phyloP scores from a whole-genome alignment of 2,113 vertebrate species.

The Proterorhinus semilunaris region DNA sequence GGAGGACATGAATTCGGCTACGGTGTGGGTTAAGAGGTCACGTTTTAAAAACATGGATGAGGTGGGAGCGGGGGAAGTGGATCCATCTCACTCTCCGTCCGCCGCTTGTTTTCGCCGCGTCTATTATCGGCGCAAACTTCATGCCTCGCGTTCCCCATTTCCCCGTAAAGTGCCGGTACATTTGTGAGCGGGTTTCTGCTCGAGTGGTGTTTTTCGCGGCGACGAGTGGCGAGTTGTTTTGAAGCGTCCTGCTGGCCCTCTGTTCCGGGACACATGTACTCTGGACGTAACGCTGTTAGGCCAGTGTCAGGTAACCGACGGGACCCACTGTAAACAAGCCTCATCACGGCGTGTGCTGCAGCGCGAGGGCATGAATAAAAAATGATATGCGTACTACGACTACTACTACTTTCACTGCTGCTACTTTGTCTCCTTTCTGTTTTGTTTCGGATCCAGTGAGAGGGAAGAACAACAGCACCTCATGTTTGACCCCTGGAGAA shows the following conservation, averaged over 20 bases:
- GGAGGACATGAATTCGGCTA: too few relatives aligned
- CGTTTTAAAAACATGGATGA: too few relatives aligned
- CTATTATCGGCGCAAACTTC: too few relatives aligned
- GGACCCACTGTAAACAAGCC: conserved; percentile 74
- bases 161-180: conserved; percentile 20
- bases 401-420: background rate
- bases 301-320: conserved; percentile 73
- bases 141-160: background rate
- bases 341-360: conserved; percentile 48
- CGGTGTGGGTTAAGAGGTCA: too few relatives aligned
- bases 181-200: conserved; percentile 32
- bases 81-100: too few relatives aligned
- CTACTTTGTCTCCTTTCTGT: background rate
- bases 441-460: too few relatives aligned
- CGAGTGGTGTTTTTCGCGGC: conserved; percentile 43
- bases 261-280: conserved; percentile 53
- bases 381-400: background rate
- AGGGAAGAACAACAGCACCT: too few relatives aligned
- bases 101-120: too few relatives aligned
- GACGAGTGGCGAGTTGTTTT: conserved; percentile 72
- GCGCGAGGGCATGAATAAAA: conserved; percentile 67
- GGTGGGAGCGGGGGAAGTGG: too few relatives aligned
- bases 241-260: conserved; percentile 61
- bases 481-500: too few relatives aligned
- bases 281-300: conserved; percentile 63